Percentiles rank a stretch among this genome's conserved stretches.
phyloP scores from a whole-genome alignment of 2,113 vertebrate genomes.

The Chlamydotis undulata region DNA sequence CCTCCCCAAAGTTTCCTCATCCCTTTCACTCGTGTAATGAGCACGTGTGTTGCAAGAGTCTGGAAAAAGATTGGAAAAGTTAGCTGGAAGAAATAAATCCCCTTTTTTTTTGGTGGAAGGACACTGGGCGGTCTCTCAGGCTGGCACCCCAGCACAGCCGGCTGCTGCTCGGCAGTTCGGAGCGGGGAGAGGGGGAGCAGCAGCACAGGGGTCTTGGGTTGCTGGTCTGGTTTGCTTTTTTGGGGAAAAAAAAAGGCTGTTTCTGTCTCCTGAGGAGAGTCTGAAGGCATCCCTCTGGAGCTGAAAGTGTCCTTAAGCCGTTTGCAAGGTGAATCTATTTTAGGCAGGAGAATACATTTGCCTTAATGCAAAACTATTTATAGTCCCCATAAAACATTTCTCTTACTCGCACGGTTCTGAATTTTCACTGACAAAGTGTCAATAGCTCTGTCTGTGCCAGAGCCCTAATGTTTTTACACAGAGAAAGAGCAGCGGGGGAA shows the following conservation, averaged over 20 bases:
- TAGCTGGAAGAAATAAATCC: background rate
- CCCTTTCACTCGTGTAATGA: background rate
- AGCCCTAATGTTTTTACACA: background rate
- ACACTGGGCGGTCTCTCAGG: background rate
- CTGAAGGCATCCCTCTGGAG: background rate
- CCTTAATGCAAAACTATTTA: constrained; percentile 50
- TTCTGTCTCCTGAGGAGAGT: background rate
- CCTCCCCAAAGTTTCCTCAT: background rate
- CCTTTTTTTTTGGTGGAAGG: background rate
- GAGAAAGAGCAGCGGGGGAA: background rate
- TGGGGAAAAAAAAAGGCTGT: background rate
- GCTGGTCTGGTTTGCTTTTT: background rate
- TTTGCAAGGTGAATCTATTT: constrained; percentile 59
- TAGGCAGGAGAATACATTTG: background rate
- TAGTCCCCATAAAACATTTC: constrained; percentile 3
- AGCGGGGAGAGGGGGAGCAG: accelerated
- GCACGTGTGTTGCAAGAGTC: background rate
- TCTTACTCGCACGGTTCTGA: background rate
- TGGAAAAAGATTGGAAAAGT: background rate
- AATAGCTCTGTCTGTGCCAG: constrained; percentile 4
- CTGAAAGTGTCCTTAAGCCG: background rate
- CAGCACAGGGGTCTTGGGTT: background rate
- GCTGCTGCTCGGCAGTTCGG: background rate
- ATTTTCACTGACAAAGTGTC: constrained; percentile 25
- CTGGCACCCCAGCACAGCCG: background rate